phyloP scores from a whole-genome alignment of 2,797 vertebrate species.

The Steatocranus sp. region DNA sequence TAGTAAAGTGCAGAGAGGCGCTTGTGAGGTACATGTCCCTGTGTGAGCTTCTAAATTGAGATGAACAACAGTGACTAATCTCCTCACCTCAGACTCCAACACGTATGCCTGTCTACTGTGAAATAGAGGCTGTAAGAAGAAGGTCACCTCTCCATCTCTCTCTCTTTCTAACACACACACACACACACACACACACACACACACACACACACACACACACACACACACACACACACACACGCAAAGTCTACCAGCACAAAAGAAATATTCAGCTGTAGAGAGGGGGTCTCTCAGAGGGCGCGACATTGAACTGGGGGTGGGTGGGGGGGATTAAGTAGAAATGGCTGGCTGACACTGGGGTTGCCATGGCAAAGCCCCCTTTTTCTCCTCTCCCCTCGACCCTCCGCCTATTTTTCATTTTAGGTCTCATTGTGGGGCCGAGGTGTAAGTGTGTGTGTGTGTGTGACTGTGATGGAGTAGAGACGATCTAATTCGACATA shows the following conservation, averaged over 20 bases:
- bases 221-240: slow-evolving; percentile 5
- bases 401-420: slow-evolving; percentile 65
- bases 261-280: slow-evolving; percentile 74
- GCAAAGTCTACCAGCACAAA: slow-evolving; percentile 62
- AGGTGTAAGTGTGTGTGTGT: slow-evolving; percentile 31
- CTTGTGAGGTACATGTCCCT: neutral
- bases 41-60: slow-evolving; percentile 1
- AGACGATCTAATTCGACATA: slow-evolving; percentile 47
- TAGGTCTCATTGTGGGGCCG: slow-evolving; percentile 52
- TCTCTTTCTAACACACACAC: neutral
- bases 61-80: slow-evolving; percentile 20
- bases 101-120: slow-evolving; percentile 10
- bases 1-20: neutral
- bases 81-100: slow-evolving; percentile 7
- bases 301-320: slow-evolving; percentile 57
- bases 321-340: slow-evolving; percentile 67
- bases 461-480: slow-evolving; percentile 32
- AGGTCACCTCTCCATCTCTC: neutral
- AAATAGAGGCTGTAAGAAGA: slow-evolving; percentile 19
- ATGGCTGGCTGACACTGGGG: slow-evolving; percentile 72
- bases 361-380: slow-evolving; percentile 75
- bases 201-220: neutral
- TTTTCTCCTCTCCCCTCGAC: slow-evolving; percentile 52
- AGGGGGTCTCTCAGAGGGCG: slow-evolving; percentile 65
- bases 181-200: neutral